These are phyloP conservation scores for Falco cherrug DNA, from an alignment of 2,797 vertebrate species.

Conservation along the genomic window DNA sequence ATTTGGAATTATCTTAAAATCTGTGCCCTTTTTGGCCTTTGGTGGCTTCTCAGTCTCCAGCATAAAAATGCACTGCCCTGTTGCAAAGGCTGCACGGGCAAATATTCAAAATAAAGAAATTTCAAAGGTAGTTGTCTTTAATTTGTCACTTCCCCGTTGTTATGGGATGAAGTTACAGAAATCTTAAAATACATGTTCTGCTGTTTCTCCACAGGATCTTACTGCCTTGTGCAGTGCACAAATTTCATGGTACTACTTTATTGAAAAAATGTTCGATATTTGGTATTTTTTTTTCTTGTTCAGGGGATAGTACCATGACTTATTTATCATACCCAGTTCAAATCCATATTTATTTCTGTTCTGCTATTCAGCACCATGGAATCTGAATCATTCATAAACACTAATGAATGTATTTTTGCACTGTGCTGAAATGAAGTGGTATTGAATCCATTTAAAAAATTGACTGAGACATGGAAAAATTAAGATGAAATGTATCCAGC, in stretches of 20 bases:
- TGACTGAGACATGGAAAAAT: constrained; percentile 16
- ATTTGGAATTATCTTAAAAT: not conserved
- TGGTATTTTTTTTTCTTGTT: not conserved
- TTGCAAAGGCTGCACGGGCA: not conserved
- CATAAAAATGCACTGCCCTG: not conserved
- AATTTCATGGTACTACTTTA: not conserved
- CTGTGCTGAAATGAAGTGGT: constrained; percentile 38
- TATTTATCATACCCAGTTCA: constrained; percentile 4
- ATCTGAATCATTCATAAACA: constrained; percentile 45
- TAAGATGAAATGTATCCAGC: constrained; percentile 34
- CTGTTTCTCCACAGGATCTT: not conserved
- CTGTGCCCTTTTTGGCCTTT: not conserved
- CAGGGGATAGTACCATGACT: not conserved
- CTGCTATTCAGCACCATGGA: constrained; percentile 13
- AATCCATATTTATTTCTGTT: constrained; percentile 54
- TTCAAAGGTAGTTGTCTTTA: not conserved
- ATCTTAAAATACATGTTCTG: not conserved
- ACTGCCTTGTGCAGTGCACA: not conserved
- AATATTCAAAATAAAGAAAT: not conserved
- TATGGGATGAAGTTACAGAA: not conserved
- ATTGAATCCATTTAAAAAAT: constrained; percentile 17
- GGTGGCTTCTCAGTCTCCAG: not conserved
- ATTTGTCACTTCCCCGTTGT: not conserved
- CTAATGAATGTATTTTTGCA: constrained; percentile 41
- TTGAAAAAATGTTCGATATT: not conserved